These are phyloP conservation scores for Ornithorhynchus anatinus DNA, from an alignment of 2,113 vertebrate genomes.

Conservation along the genomic window DNA sequence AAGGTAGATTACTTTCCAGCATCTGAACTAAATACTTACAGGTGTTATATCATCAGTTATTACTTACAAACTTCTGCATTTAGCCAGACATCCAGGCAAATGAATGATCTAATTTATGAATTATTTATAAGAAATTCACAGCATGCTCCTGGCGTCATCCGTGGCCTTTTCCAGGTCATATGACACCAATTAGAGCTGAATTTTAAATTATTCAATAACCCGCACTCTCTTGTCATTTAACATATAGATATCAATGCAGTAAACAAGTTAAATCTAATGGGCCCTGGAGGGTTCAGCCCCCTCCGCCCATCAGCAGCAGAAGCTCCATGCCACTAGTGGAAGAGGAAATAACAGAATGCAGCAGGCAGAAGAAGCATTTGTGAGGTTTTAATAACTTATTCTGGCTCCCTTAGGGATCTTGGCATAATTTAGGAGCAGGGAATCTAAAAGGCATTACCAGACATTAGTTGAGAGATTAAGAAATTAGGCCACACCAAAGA, in stretches of 20 bases:
- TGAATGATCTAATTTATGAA: constrained; percentile 80
- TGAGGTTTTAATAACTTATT: constrained; percentile 75
- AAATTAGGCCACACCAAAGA: constrained; percentile 53
- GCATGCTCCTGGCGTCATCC: constrained; percentile 79
- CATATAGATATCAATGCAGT: constrained; percentile 84
- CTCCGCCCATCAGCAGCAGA: constrained; percentile 60
- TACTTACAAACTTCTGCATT: constrained; percentile 80
- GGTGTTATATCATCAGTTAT: constrained; percentile 81
- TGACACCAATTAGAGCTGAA: constrained; percentile 84
- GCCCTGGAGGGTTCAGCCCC: constrained; percentile 72
- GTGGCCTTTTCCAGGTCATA: constrained; percentile 82
- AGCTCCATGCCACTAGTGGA: constrained; percentile 57
- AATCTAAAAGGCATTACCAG: constrained; percentile 75
- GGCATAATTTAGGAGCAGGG: constrained; percentile 66
- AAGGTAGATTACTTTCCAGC: constrained; percentile 81
- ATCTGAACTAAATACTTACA: constrained; percentile 82
- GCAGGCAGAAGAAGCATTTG: constrained; percentile 68
- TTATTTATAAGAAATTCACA: constrained; percentile 82
- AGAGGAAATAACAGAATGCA: constrained; percentile 69
- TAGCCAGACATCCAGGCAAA: constrained; percentile 77
- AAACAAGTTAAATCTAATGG: constrained; percentile 86
- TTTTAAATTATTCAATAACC: constrained; percentile 87
- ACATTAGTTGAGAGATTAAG: constrained; percentile 69
- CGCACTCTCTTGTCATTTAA: constrained; percentile 85
- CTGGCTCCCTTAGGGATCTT: constrained; percentile 66